Conservation (phyloP, 92 coral and sea anemone species). For the Bergia puertoricense region DNA sequence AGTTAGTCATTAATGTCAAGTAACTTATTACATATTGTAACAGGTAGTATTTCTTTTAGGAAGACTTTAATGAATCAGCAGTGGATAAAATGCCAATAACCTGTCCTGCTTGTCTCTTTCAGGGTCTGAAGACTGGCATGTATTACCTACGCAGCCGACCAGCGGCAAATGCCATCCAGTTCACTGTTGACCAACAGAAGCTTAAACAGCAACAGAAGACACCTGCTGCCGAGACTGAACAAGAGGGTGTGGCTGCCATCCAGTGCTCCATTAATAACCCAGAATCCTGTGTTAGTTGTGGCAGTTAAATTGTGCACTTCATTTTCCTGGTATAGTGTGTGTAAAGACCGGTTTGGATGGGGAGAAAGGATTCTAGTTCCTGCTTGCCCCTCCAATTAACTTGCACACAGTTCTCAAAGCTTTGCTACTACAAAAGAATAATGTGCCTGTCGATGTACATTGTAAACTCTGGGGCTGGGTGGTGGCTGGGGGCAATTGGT, state of each 20-base stretch:
- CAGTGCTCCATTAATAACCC: conserved; percentile 84
- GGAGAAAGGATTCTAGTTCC: neutral
- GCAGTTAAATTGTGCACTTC: conserved; percentile 57
- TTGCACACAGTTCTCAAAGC: too few species aligned
- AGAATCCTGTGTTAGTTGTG: conserved; percentile 86
- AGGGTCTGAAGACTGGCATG: conserved; percentile 99
- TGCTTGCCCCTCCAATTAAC: neutral
- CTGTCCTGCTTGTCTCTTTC: neutral
- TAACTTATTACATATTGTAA: too few species aligned
- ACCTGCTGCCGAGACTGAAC: conserved; percentile 45
- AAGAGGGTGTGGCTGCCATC: conserved; percentile 65
- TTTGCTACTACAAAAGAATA: neutral
- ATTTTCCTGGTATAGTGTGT: neutral
- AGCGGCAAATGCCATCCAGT: conserved; percentile 97
- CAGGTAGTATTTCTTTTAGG: too few species aligned
- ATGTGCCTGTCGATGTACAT: too few species aligned
- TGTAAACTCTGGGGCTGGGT: too few species aligned
- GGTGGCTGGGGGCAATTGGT: too few species aligned
- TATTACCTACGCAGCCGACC: conserved; percentile 94
- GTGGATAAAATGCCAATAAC: neutral
- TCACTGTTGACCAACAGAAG: conserved; percentile 91
- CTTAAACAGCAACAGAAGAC: conserved; percentile 55
- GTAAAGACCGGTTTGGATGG: too few species aligned
- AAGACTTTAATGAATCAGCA: neutral
- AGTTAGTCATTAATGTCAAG: too few species aligned